These are phyloP conservation scores for Sturnira hondurensis DNA, from an alignment of 2,113 vertebrate species.

Conservation along the genomic window DNA sequence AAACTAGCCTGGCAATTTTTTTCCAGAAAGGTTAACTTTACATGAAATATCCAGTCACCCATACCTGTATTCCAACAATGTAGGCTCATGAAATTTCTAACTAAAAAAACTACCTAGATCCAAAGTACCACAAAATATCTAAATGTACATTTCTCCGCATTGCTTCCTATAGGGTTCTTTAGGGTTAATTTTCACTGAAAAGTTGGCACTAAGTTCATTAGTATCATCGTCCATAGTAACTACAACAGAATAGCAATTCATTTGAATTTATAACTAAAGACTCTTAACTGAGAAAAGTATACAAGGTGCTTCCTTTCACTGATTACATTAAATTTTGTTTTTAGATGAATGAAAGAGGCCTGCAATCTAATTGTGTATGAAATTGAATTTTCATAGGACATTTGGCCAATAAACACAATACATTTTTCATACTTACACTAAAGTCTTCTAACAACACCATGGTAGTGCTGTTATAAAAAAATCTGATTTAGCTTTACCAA, in stretches of 20 bases:
- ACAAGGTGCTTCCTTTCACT: not conserved
- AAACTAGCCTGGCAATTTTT: not conserved
- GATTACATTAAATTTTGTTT: slow-evolving; percentile 3
- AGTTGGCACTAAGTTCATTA: not conserved
- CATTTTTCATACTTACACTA: not conserved
- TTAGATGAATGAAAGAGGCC: not conserved
- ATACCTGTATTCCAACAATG: not conserved
- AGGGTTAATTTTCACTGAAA: not conserved
- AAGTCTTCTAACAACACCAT: not conserved
- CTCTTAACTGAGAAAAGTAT: not conserved
- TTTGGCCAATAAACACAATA: not conserved
- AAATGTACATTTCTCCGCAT: not conserved
- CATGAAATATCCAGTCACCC: not conserved
- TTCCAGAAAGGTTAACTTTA: slow-evolving; percentile 22
- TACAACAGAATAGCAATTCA: not conserved
- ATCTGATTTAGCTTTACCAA: not conserved
- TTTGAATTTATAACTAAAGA: slow-evolving; percentile 1
- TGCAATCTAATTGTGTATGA: not conserved
- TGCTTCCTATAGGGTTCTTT: not conserved
- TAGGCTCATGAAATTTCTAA: not conserved
- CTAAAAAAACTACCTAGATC: not conserved
- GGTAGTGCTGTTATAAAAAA: not conserved
- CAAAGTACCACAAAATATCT: not conserved
- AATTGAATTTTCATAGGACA: not conserved
- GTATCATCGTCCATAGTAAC: not conserved